Conservation (phyloP, 2,888 invertebrate genomes). For the Ochropleura leucogaster region DNA sequence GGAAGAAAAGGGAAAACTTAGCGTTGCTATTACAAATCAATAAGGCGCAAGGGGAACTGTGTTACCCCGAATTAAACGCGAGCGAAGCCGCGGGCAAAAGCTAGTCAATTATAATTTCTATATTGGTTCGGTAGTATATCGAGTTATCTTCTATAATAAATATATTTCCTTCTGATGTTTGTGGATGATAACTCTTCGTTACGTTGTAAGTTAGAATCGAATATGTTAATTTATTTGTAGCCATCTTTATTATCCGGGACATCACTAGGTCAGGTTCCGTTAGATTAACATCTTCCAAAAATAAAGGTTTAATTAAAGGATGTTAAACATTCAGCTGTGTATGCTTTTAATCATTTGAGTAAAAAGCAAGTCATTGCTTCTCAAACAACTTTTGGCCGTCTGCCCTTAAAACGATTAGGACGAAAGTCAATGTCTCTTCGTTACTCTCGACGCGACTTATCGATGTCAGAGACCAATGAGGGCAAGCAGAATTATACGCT, state of each 20-base stretch:
- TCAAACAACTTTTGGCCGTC: conserved; percentile 18
- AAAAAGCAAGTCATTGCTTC: neutral
- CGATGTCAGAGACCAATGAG: neutral
- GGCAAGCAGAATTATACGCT: neutral
- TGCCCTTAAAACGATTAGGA: conserved; percentile 1
- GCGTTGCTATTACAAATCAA: no score
- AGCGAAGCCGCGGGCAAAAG: no score
- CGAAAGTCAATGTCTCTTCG: neutral
- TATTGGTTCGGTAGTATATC: no score
- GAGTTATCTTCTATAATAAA: no score
- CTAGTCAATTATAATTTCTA: no score
- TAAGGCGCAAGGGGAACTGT: no score
- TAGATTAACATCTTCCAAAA: neutral
- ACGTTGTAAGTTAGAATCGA: neutral
- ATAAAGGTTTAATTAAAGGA: neutral
- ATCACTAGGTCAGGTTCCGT: neutral
- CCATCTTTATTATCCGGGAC: neutral
- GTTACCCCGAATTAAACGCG: no score
- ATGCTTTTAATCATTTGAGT: neutral
- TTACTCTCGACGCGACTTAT: neutral
- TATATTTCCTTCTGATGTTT: no score
- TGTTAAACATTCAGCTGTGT: neutral
- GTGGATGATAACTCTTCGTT: no score
- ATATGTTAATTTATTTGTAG: neutral
- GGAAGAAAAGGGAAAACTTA: no score